Evolutionary conservation across 2,888 invertebrate species (phyloP), one percentile per base, ranked within the genome.

Genomic region (Diarsia brunnea): DNA sequence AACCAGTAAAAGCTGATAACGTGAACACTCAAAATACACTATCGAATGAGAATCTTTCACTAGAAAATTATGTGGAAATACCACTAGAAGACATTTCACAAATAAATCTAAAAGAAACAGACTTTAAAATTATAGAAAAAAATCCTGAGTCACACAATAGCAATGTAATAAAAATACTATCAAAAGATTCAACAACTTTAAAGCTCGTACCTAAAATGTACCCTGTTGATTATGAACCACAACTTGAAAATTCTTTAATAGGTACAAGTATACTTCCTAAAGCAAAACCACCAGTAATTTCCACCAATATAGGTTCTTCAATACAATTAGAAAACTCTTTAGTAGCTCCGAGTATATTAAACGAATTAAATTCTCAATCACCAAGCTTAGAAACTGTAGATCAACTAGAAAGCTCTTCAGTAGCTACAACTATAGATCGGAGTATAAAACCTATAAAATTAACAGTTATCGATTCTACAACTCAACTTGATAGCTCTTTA

Each of bases 321-420:
- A 45, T 14, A 11, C 21, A 53, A 45, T 14, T 73, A 10, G 81
- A 81, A 19, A 75, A 24, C 31, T 67, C 65, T 49, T 49, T 81
- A 43, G 16, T 31, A 69, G 82, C n/a, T 19, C 68, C 81, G 14
- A 45, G 10, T 47, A 19, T 67, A 45, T 0, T 43, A 1, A 31
- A 27, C 1, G 19, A 60, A 47, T 24, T 14, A 27, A 65, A 66
- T 14, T 64, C 19, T 16, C 58, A 1, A 80, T 16, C 27, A 27
- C 12, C 38, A 4, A 55, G n/a, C 0, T 14, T 68, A 38, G 24
- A 69, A 10, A 16, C 14, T 31, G 12, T 10, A 31, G 14, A 49
- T 21, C 27, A 51, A 14, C 11, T 45, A 45, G 7, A 63, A 24
- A 51, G 10, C 5, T 49, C 49, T 16, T 14, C 16, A 49, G 12